Evolutionary conservation across 2,888 invertebrate species (phyloP).

Genomic region (Morpho helenor): DNA sequence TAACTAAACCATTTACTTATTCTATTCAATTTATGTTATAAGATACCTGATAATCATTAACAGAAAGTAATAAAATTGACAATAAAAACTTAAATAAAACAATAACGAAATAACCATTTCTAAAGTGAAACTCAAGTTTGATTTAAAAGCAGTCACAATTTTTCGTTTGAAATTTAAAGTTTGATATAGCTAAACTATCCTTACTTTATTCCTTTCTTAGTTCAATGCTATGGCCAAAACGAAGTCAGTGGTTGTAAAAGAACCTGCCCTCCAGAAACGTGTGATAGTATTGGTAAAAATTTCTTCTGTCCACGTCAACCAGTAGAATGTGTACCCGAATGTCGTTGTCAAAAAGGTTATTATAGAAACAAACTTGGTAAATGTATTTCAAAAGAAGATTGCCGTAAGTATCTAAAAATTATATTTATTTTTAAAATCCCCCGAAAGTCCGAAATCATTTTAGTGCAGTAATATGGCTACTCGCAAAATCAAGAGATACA

Average conservation of each 20-base stretch:
- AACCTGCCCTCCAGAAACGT: conserved; percentile 9
- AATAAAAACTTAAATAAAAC: too few species aligned
- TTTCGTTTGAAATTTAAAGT: too few species aligned
- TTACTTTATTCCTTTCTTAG: conserved; percentile 2
- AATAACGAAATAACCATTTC: too few species aligned
- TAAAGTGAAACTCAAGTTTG: too few species aligned
- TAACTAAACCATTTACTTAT: background rate
- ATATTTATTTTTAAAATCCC: too few species aligned
- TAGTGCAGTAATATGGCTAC: too few species aligned
- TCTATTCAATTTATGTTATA: background rate
- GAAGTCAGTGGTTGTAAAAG: conserved; percentile 16
- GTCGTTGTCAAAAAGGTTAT: conserved; percentile 20
- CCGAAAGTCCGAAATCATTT: too few species aligned
- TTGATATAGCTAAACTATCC: too few species aligned
- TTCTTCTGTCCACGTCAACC: conserved; percentile 23
- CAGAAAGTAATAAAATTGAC: too few species aligned
- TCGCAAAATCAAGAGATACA: too few species aligned
- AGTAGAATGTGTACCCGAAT: conserved; percentile 11
- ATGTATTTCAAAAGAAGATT: conserved; percentile 25
- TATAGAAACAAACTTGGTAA: conserved; percentile 13
- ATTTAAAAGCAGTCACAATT: too few species aligned
- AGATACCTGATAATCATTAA: too few species aligned
- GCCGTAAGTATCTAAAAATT: conserved; percentile 13
- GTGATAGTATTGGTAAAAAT: conserved; percentile 25
- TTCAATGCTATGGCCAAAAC: conserved; percentile 16